phyloP scores from a whole-genome alignment of 2,113 vertebrate genomes.

The Cephalopterus ornatus region DNA sequence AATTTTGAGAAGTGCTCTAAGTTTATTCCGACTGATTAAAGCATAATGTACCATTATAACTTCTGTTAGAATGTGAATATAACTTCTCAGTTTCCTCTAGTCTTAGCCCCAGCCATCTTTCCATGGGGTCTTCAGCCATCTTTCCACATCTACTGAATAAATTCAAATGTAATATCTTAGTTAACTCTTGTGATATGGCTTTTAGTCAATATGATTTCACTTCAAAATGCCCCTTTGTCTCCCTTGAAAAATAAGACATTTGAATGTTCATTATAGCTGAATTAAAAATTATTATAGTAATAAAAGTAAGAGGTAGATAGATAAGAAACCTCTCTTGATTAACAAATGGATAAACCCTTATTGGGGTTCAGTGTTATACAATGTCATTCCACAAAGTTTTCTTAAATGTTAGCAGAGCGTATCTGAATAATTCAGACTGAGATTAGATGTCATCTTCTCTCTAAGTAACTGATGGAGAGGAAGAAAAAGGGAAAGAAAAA shows the following conservation, averaged over 20 bases:
- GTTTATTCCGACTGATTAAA: not conserved
- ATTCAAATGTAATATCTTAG: not conserved
- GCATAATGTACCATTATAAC: too few relatives aligned
- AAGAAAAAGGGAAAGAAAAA: fast-evolving
- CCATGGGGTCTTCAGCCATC: not conserved
- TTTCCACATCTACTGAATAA: not conserved
- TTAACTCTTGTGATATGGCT: not conserved
- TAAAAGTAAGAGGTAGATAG: not conserved
- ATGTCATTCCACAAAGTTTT: fast-evolving
- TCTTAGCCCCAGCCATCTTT: not conserved
- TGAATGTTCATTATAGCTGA: not conserved
- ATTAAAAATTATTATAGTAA: not conserved
- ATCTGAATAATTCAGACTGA: not conserved
- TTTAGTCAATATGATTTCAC: not conserved
- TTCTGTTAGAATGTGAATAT: not conserved
- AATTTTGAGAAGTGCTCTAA: not conserved
- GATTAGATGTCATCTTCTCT: not conserved
- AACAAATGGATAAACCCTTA: not conserved
- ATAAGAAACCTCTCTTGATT: not conserved
- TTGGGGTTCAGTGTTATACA: not conserved
- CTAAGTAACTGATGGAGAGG: not conserved
- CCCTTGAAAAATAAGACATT: not conserved
- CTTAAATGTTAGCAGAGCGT: not conserved
- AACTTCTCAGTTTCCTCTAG: not conserved
- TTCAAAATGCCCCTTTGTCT: not conserved